phyloP scores from a whole-genome alignment of 2,888 invertebrate species.

The Loripinus fragilis region DNA sequence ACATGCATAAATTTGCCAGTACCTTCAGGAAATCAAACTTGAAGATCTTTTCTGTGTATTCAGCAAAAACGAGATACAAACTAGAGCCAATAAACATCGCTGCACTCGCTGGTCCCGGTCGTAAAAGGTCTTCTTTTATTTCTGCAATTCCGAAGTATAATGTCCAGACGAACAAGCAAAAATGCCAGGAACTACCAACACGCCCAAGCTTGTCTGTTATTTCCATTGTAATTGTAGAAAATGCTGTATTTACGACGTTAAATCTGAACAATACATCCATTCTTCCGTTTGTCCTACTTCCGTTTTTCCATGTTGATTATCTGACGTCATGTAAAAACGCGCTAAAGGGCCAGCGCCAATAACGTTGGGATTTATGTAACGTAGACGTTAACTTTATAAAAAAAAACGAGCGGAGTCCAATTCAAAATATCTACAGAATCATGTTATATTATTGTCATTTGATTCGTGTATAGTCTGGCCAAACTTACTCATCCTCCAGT shows the following conservation, averaged over 20 bases:
- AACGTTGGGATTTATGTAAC: background rate
- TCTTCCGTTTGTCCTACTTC: constrained; percentile 8
- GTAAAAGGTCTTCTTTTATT: background rate
- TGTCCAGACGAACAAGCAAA: constrained; percentile 38
- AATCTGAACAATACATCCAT: constrained; percentile 52
- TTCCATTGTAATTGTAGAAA: constrained; percentile 47
- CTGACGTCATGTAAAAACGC: background rate
- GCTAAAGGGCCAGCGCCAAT: background rate
- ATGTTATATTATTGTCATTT: too few relatives aligned
- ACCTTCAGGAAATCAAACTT: background rate
- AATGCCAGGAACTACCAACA: constrained; percentile 47
- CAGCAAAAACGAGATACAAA: constrained; percentile 6
- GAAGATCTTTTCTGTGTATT: constrained; percentile 3
- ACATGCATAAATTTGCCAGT: background rate
- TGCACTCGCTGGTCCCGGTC: background rate
- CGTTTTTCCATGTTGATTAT: background rate
- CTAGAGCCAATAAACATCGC: background rate
- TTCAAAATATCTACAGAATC: too few relatives aligned
- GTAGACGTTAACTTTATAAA: constrained; percentile 2
- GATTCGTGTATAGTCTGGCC: too few relatives aligned
- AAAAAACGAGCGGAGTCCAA: too few relatives aligned
- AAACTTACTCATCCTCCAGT: too few relatives aligned
- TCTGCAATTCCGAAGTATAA: constrained; percentile 22
- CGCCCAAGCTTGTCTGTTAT: constrained; percentile 25
- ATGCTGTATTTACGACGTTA: constrained; percentile 47